A percentile compares a stretch with the other conserved stretches of the same genome.
Conservation (phyloP, 2,888 invertebrate species). For the Mythimna pallens region DNA sequence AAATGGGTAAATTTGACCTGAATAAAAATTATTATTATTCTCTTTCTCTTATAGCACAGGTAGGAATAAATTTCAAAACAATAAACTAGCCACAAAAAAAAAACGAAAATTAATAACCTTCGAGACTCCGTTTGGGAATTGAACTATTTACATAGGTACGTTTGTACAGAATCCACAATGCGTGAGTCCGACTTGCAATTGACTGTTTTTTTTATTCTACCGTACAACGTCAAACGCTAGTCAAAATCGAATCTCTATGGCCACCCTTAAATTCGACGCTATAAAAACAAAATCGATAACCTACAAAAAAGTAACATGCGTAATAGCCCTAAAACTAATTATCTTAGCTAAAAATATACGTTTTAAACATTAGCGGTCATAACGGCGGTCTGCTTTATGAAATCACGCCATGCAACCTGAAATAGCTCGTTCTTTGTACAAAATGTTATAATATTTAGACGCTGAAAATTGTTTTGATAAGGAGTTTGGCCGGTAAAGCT, state of each 20-base stretch:
- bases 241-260: background rate
- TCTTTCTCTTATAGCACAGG: too few relatives aligned
- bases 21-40: too few relatives aligned
- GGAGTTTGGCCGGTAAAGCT: background rate
- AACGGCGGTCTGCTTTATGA: conserved; percentile 50
- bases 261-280: background rate
- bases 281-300: conserved; percentile 24
- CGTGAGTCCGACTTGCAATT: too few relatives aligned
- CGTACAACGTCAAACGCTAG: background rate
- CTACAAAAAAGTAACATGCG: conserved; percentile 30
- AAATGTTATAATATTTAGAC: conserved; percentile 41
- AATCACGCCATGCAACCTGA: conserved; percentile 59
- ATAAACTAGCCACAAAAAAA: too few relatives aligned
- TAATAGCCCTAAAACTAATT: conserved; percentile 54
- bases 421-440: conserved; percentile 51
- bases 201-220: too few relatives aligned
- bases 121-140: too few relatives aligned
- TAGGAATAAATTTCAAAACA: too few relatives aligned
- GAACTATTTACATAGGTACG: too few relatives aligned
- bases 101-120: too few relatives aligned
- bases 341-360: conserved; percentile 62
- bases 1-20: too few relatives aligned
- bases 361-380: conserved; percentile 52
- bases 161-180: too few relatives aligned
- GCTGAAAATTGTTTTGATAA: conserved; percentile 18